These are phyloP conservation scores for Chrysochloris asiatica DNA, from an alignment of 2,113 vertebrate genomes.

Conservation along the genomic window DNA sequence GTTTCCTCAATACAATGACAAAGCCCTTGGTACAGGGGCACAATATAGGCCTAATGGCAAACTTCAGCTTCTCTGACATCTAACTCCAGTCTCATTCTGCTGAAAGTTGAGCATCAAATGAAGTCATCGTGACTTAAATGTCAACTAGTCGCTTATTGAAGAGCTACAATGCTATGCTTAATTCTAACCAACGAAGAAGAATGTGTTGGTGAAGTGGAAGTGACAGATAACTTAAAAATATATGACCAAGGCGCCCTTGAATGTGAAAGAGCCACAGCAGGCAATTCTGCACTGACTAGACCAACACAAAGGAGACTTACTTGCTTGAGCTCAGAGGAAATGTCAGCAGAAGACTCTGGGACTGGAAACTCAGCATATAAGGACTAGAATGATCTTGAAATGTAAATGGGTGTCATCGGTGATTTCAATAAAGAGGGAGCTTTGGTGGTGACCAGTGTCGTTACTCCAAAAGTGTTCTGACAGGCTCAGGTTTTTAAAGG, in stretches of 20 bases:
- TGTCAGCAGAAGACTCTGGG: not conserved
- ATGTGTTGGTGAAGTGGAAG: slow-evolving; percentile 54
- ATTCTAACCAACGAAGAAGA: slow-evolving; percentile 54
- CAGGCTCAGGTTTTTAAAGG: not conserved
- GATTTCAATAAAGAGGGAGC: not conserved
- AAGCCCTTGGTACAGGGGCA: slow-evolving; percentile 28
- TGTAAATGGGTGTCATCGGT: not conserved
- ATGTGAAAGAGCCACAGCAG: slow-evolving; percentile 30
- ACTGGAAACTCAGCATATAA: not conserved
- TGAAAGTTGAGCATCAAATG: slow-evolving; percentile 46
- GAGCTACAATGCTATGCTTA: slow-evolving; percentile 29
- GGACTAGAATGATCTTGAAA: slow-evolving; percentile 2
- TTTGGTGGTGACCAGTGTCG: not conserved
- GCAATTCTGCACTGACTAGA: not conserved
- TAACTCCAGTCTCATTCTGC: slow-evolving; percentile 43
- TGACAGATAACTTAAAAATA: slow-evolving; percentile 60
- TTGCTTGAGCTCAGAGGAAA: not conserved
- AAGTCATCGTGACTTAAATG: slow-evolving; percentile 53
- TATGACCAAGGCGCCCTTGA: no score
- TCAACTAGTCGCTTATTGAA: slow-evolving; percentile 60
- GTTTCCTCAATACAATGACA: slow-evolving; percentile 58
- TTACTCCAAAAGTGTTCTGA: not conserved
- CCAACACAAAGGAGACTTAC: not conserved
- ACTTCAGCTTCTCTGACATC: not conserved
- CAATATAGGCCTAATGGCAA: not conserved